Conservation (phyloP, 2,888 invertebrate genomes). For the Pedicia rivosa region DNA sequence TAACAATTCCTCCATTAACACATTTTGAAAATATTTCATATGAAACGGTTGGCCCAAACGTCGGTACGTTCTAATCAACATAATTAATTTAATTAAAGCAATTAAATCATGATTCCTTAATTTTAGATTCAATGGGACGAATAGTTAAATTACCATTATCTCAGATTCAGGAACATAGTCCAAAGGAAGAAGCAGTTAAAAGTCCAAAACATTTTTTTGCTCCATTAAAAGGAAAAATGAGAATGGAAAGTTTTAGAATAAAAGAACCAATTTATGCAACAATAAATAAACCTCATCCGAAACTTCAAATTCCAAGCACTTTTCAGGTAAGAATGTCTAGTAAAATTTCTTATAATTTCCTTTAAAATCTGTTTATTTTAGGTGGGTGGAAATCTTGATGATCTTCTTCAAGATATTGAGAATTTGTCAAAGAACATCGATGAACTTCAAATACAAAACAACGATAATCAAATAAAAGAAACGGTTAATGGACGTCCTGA, state of each 20-base stretch:
- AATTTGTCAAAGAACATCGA: conserved; percentile 33
- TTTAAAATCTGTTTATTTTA: no score
- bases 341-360: no score
- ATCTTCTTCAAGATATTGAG: conserved; percentile 50
- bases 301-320: neutral
- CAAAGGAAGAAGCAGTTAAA: conserved; percentile 9
- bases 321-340: no score
- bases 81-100: neutral
- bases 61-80: conserved; percentile 14
- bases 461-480: neutral
- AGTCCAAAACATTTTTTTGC: conserved; percentile 33
- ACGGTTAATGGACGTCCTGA: neutral
- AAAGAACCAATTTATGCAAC: conserved; percentile 26
- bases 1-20: conserved; percentile 25
- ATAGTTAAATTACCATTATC: conserved; percentile 1
- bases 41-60: conserved; percentile 22
- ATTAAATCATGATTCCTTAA: neutral
- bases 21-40: conserved; percentile 29
- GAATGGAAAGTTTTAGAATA: conserved; percentile 15
- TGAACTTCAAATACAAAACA: conserved; percentile 24
- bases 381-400: conserved; percentile 49
- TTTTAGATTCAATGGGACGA: conserved; percentile 1
- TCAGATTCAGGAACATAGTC: neutral
- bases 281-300: conserved; percentile 14
- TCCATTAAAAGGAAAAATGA: conserved; percentile 27